These are phyloP conservation scores for Dromococcyx pavoninus DNA, from an alignment of 2,797 vertebrate species.

Conservation along the genomic window DNA sequence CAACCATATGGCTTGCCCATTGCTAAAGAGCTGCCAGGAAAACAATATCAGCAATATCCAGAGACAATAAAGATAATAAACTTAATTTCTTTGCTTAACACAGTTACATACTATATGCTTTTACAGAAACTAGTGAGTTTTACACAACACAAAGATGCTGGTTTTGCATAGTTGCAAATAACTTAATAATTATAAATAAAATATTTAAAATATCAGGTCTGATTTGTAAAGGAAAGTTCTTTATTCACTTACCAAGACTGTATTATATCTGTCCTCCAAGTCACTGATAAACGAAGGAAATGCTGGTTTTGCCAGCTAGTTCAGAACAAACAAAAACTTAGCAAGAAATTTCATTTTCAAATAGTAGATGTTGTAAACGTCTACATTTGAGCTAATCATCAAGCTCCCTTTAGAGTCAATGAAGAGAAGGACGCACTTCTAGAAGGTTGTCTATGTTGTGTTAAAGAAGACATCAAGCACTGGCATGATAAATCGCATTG, in stretches of 20 bases:
- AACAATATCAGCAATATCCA: background rate
- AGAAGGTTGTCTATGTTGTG: background rate
- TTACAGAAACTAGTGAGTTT: background rate
- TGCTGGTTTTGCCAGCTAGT: conserved; percentile 69
- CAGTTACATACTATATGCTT: background rate
- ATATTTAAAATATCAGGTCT: background rate
- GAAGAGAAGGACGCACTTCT: background rate
- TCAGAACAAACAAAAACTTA: conserved; percentile 63
- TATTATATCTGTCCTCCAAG: conserved; percentile 67
- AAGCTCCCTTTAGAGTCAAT: conserved; percentile 28
- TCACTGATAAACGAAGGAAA: conserved; percentile 66
- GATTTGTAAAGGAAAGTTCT: conserved; percentile 1
- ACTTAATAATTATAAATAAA: background rate
- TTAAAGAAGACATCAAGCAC: background rate
- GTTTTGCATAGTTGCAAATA: background rate
- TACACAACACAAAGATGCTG: background rate
- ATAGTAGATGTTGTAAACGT: background rate
- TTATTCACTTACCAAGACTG: conserved; percentile 62
- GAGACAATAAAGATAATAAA: background rate
- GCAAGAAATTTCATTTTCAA: background rate
- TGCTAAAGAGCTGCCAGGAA: conserved; percentile 3
- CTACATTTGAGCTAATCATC: background rate
- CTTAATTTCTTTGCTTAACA: background rate
- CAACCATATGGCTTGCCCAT: background rate
- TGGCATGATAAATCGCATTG: background rate